Base-by-base conservation (phyloP, 2,113 vertebrate genomes). In the Sphyrna mokarran region DNA sequence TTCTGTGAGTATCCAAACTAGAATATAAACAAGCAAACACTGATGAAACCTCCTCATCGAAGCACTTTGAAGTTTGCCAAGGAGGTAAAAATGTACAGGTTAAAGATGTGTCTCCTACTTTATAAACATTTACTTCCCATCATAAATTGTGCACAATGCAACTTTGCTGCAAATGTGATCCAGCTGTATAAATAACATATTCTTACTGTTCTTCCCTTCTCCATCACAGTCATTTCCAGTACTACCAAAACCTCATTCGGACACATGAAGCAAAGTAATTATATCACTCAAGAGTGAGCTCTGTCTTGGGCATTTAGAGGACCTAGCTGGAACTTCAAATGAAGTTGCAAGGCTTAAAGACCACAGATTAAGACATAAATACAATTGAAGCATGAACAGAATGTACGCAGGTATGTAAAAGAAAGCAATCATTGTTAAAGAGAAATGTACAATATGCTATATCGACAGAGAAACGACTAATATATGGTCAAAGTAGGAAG, bases 151-250 rank as follows among this genome's bases (percentile, higher is more conserved):
- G 97, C 97, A 97, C 97, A 97, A 96, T 97, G 97, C 97, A 98
- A 98, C 96, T 96, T 97, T 96, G 96, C n/a, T 96, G 96, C 97
- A 97, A 96, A 97, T 97, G 97, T 97, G 97, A 95, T 96, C 96
- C 97, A 99, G 98, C 99, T 99, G 98, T 98, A 97, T 97, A 99
- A 99, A 99, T 98, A 99, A 95, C 76, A 96, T 96, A 97, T 96
- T 94, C 97, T 97, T 97, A 97, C 96, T 96, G 96, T 97, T 98
- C 97, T 97, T 97, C 96, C 96, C 89, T 96, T 96, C 96, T 96
- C 96, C 96, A 96, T 94, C 95, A 96, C 97, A 96, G 95, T 95
- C 96, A 96, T 96, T 97, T 97, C 96, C 96, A 97, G 96, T 96
- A 97, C 96, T 96, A 89, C 96, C 96, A 96, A 97, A 97, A 97